A percentile compares a stretch with the other conserved stretches of the same genome.
phyloP scores from a whole-genome alignment of 2,113 vertebrate species.

The Hippotragus niger region DNA sequence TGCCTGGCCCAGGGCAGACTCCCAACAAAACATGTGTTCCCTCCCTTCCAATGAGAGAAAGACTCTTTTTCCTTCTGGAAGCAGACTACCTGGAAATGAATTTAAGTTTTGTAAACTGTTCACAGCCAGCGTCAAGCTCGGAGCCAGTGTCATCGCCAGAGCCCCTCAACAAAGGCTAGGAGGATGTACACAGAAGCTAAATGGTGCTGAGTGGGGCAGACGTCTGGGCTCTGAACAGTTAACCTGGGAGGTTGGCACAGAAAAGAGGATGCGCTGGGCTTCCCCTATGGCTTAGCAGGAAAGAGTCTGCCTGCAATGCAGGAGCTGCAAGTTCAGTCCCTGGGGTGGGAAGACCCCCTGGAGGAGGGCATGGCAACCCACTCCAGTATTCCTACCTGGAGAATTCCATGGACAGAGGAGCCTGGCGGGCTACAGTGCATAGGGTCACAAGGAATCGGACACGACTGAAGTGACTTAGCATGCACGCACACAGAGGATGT shows the following conservation, averaged over 20 bases:
- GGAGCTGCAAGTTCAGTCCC: not conserved
- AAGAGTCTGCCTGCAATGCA: not conserved
- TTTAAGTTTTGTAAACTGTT: fast-evolving
- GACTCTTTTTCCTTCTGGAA: no score
- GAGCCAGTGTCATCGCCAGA: not conserved
- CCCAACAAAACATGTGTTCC: fast-evolving
- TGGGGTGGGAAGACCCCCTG: not conserved
- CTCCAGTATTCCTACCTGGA: not conserved
- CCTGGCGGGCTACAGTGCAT: not conserved
- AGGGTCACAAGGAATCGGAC: not conserved
- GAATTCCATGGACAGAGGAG: not conserved
- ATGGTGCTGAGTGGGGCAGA: not conserved
- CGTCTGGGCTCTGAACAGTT: not conserved
- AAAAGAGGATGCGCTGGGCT: not conserved
- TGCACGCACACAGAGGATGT: fast-evolving
- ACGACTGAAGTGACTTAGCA: not conserved
- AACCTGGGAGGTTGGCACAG: not conserved
- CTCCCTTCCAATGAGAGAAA: not conserved
- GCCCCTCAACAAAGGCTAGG: fast-evolving
- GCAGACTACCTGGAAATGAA: not conserved
- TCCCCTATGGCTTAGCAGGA: not conserved
- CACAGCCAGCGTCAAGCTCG: not conserved
- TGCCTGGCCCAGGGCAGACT: fast-evolving
- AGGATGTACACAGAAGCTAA: not conserved
- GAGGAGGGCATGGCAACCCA: not conserved